Conservation (phyloP, 2,797 vertebrate genomes). For the Limosa lapponica region DNA sequence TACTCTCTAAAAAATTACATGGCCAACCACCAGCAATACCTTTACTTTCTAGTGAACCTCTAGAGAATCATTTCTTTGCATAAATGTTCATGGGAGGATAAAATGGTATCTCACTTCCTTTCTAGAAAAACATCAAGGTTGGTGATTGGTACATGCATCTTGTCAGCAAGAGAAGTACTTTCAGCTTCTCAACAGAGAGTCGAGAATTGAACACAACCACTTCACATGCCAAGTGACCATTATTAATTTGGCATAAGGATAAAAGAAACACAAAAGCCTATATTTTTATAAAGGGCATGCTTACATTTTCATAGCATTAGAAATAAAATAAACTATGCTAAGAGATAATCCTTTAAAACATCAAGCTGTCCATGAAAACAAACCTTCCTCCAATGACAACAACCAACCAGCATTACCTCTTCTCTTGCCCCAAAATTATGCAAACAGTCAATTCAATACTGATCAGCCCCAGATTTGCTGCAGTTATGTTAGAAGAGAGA, state of each 20-base stretch:
- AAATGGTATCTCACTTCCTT: neutral
- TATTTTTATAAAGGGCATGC: neutral
- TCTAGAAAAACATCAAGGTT: neutral
- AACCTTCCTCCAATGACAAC: neutral
- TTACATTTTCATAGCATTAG: neutral
- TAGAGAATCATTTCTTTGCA: neutral
- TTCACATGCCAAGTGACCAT: neutral
- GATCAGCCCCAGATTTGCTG: neutral
- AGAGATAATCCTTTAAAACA: neutral
- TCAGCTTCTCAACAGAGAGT: rapidly evolving
- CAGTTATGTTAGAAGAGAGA: neutral
- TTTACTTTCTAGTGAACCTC: neutral
- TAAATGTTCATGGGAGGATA: neutral
- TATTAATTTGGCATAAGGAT: neutral
- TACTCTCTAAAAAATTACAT: neutral
- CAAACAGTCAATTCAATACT: neutral
- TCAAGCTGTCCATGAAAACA: neutral
- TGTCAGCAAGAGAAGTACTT: neutral
- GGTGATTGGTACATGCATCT: neutral
- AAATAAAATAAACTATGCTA: neutral
- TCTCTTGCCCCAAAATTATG: neutral
- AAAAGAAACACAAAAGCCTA: neutral
- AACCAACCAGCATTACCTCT: neutral
- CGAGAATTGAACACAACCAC: neutral
- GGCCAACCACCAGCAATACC: neutral